Evolutionary conservation across 2,888 invertebrate genomes (phyloP).

Genomic region (Euzetes globulus): DNA sequence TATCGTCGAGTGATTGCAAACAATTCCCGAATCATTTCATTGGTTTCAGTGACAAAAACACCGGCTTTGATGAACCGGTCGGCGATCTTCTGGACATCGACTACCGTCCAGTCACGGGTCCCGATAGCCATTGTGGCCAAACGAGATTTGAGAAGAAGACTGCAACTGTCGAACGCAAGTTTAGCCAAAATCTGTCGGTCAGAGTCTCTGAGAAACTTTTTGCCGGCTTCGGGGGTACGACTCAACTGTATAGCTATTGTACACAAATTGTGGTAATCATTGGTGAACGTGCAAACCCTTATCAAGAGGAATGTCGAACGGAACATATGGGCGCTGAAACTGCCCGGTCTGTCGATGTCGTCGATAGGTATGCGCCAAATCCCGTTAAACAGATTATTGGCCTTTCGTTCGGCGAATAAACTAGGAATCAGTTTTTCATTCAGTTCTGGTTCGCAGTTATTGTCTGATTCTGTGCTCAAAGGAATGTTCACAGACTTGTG

Average conservation of each 20-base stretch:
- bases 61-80: not conserved
- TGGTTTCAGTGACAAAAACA: not conserved
- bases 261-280: conserved; percentile 69
- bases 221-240: conserved; percentile 73
- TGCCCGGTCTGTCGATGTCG: conserved; percentile 85
- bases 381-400: conserved; percentile 80
- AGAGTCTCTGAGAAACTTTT: conserved; percentile 73
- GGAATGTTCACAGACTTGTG: not conserved
- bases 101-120: not conserved
- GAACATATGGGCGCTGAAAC: conserved; percentile 83
- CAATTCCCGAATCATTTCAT: not conserved
- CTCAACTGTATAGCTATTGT: conserved; percentile 70
- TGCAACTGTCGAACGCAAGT: conserved; percentile 57
- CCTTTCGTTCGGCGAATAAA: conserved; percentile 74
- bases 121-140: not conserved
- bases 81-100: not conserved
- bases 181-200: conserved; percentile 73
- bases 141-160: not conserved
- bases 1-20: not conserved
- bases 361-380: conserved; percentile 83
- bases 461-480: not conserved
- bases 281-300: conserved; percentile 68
- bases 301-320: conserved; percentile 71
- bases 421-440: conserved; percentile 17
- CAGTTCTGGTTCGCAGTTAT: not conserved